Evolutionary conservation across 2,797 vertebrate species (phyloP).

Genomic region (Neoniphon sammara): DNA sequence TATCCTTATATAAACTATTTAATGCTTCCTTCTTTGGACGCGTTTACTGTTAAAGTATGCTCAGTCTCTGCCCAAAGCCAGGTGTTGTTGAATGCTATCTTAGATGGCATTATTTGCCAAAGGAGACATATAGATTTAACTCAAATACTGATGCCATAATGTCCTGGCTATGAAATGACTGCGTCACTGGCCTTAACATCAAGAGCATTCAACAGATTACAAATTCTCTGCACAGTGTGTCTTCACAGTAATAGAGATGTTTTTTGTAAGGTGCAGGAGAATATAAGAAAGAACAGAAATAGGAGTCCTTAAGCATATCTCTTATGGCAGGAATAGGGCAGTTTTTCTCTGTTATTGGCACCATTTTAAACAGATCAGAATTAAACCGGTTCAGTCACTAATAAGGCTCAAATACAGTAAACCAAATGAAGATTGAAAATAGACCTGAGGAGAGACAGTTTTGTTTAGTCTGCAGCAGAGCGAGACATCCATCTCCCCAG

Average conservation of each 20-base stretch:
- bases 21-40: neutral
- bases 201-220: slow-evolving; percentile 44
- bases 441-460: slow-evolving; percentile 65
- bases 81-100: neutral
- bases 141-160: slow-evolving; percentile 35
- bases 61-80: neutral
- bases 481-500: slow-evolving; percentile 69
- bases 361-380: slow-evolving; percentile 43
- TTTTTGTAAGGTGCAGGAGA: slow-evolving; percentile 28
- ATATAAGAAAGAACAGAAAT: too few species aligned
- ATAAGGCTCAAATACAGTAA: slow-evolving; percentile 44
- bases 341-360: slow-evolving; percentile 41
- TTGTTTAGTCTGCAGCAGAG: slow-evolving; percentile 67
- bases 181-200: slow-evolving; percentile 37
- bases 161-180: slow-evolving; percentile 27
- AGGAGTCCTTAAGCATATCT: slow-evolving; percentile 18
- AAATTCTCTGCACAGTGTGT: slow-evolving; percentile 20
- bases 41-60: slow-evolving; percentile 37
- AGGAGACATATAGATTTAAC: slow-evolving; percentile 42
- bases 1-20: slow-evolving; percentile 42
- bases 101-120: slow-evolving; percentile 41
- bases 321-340: slow-evolving; percentile 38
- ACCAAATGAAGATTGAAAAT: slow-evolving; percentile 28
- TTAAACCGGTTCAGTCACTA: slow-evolving; percentile 55
- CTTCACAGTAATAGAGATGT: slow-evolving; percentile 24